Evolutionary conservation across 2,113 vertebrate species (phyloP).

Genomic region (Ptilonorhynchus violaceus): DNA sequence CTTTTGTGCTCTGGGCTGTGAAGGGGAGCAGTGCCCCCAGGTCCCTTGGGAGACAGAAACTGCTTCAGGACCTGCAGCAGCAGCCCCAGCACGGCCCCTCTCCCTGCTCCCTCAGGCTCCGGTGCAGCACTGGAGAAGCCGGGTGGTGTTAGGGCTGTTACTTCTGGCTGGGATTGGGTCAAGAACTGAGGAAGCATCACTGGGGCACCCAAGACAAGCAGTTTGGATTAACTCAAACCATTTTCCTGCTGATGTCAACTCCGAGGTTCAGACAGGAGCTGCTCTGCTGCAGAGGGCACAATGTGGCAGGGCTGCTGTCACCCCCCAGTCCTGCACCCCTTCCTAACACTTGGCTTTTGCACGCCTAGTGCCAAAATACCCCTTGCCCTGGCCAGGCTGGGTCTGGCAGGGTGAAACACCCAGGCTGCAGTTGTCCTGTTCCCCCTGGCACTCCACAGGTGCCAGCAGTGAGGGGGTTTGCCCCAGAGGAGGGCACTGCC

Average conservation of each 20-base stretch:
- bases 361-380: accelerated
- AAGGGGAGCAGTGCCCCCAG: background rate
- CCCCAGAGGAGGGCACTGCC: background rate
- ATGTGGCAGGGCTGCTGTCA: accelerated
- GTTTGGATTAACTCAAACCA: background rate
- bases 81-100: accelerated
- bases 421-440: accelerated
- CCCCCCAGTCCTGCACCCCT: background rate
- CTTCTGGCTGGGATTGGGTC: background rate
- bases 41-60: background rate
- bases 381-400: accelerated
- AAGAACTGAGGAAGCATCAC: background rate
- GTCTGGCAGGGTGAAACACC: background rate
- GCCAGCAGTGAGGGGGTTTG: background rate
- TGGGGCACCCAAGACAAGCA: background rate
- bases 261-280: background rate
- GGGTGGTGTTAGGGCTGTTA: accelerated
- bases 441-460: background rate
- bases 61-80: accelerated
- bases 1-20: background rate
- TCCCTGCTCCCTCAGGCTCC: accelerated
- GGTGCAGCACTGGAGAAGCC: accelerated
- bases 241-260: accelerated
- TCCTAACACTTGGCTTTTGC: background rate
- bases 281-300: accelerated